Conservation (phyloP, 2,888 invertebrate genomes). For the Pteria penguin region DNA sequence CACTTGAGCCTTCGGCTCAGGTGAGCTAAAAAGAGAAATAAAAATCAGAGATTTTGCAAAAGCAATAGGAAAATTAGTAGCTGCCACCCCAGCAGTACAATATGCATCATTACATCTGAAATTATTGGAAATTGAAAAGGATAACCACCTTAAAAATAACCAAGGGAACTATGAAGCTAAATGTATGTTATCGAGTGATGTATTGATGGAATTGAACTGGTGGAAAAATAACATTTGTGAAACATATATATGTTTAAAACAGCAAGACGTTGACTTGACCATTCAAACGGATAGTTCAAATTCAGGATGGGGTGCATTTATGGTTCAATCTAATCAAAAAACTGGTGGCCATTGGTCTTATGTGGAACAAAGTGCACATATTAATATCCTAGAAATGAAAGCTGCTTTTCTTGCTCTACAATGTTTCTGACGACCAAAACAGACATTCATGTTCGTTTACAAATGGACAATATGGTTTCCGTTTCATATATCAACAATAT, state of each 20-base stretch:
- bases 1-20: too few relatives aligned
- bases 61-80: slow-evolving; percentile 46
- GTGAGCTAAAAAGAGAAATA: slow-evolving; percentile 4
- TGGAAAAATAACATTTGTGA: not conserved
- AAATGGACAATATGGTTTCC: slow-evolving; percentile 23
- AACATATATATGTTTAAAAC: too few relatives aligned
- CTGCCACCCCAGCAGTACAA: slow-evolving; percentile 43
- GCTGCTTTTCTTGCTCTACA: not conserved
- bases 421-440: not conserved
- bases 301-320: slow-evolving; percentile 15
- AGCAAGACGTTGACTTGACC: too few relatives aligned
- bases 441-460: slow-evolving; percentile 8
- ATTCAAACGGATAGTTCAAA: slow-evolving; percentile 15
- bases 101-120: slow-evolving; percentile 44
- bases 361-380: slow-evolving; percentile 6
- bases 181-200: not conserved
- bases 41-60: slow-evolving; percentile 32
- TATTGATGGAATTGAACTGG: not conserved
- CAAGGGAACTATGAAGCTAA: slow-evolving; percentile 39
- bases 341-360: slow-evolving; percentile 31
- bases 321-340: not conserved
- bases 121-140: slow-evolving; percentile 43
- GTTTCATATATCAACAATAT: slow-evolving; percentile 8
- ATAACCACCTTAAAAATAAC: slow-evolving; percentile 19
- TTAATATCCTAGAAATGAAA: not conserved